Base-by-base conservation (phyloP, 2,113 vertebrate genomes). In the Quiscalus mexicanus region DNA sequence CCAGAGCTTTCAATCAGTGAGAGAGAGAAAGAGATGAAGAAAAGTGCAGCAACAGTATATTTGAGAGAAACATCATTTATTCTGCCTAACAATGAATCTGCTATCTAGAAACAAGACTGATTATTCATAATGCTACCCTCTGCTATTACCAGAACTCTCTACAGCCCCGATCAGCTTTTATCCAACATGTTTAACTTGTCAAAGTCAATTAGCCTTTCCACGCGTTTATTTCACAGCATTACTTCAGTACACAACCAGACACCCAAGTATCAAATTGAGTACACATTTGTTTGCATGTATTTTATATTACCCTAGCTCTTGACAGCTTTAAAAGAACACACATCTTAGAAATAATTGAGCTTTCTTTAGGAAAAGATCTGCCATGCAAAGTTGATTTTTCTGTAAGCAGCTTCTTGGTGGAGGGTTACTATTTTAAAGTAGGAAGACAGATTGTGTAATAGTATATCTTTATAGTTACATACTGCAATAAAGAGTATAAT, bases 31-130 rank as follows among this genome's bases (percentile, higher is more conserved):
- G 13, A 85, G 45, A 89, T 49, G 70, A 96, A 95, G 53, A 73
- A 95, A 94, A 94, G 78, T 56, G 53, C 59, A 89, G 78, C 79
- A 95, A 93, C 17, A 2, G 91, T 91, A 74, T 35, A 95, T 95
- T 93, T 96, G 90, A 86, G 91, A 93, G 84, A 35, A 95, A 96
- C 96, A 97, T 89, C 49, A 87, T 93, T 94, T 96, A 88, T 96
- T 96, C 92, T 90, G 89, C 94, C 91, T 94, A 95, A 94, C 94
- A 93, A 93, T 96, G 94, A 93, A 94, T 78, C 75, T 90, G 88
- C 86, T 96, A 91, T 96, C 96, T 94, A 92, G 96, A 92, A 96
- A 96, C 80, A 82, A 93, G 91, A 92, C 77, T 77, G 94, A 95
- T 97, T 92, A 96, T 95, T 90, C 94, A 85, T 95, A 90, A 86